Evolutionary conservation across 2,888 invertebrate species (phyloP).

Genomic region (Lithophane ornitopus): DNA sequence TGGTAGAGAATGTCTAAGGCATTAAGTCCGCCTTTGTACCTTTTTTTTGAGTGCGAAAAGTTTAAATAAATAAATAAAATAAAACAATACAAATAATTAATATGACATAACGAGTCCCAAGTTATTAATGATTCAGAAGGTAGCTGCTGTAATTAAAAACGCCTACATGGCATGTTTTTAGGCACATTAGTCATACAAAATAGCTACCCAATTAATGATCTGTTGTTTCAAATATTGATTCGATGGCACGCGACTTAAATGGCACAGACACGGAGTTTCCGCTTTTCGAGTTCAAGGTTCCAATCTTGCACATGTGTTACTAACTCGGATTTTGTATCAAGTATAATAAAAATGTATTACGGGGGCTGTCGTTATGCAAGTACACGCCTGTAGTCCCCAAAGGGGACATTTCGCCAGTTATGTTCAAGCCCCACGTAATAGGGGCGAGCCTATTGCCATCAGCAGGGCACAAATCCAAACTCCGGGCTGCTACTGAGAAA

Average conservation of each 20-base stretch:
- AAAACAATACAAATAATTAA: slow-evolving; percentile 35
- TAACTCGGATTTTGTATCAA: background rate
- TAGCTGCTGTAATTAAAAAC: slow-evolving; percentile 51
- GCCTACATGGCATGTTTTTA: slow-evolving; percentile 54
- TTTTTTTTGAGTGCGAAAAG: no score
- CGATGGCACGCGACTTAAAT: slow-evolving; percentile 45
- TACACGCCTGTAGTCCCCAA: background rate
- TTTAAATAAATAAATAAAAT: no score
- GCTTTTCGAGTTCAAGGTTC: slow-evolving; percentile 45
- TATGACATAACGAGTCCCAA: slow-evolving; percentile 29
- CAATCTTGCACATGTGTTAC: background rate
- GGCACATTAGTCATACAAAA: slow-evolving; percentile 57
- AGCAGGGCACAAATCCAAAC: background rate
- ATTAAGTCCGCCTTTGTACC: no score
- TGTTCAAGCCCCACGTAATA: background rate
- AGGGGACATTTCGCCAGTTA: background rate
- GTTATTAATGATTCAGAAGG: slow-evolving; percentile 42
- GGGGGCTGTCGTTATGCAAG: no score
- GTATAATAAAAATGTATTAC: no score
- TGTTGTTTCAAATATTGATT: slow-evolving; percentile 37
- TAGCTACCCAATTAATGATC: slow-evolving; percentile 34
- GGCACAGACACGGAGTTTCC: slow-evolving; percentile 31
- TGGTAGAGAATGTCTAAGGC: no score
- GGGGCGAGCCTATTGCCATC: background rate
- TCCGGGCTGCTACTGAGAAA: background rate